Base-by-base conservation (phyloP, 1,140 invertebrate genomes). In the Atta texana region DNA sequence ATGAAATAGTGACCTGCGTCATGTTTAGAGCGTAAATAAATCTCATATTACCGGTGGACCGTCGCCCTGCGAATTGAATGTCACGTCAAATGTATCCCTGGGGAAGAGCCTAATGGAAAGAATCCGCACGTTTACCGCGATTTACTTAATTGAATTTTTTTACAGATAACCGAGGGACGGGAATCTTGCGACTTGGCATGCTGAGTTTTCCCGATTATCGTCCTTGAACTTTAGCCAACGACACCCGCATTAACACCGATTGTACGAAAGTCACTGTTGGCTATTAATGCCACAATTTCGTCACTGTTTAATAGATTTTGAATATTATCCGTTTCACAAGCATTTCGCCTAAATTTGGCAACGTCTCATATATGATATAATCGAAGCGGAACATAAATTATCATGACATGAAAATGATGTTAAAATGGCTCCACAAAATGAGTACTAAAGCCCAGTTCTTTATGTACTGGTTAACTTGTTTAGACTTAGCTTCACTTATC, bases 21-120 rank as follows among this genome's bases (percentile, higher is more conserved):
- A 18, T 74, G 63, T 53, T 69, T 51, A 39, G 61, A 88, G 82
- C 75, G 85, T 89, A 91, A 91, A 90, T 89, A 91, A 91, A 91
- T 75, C 63, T 91, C 53, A 51, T 66, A 53, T 80, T 44, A 68
- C 61, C 63, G 44, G 12, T 28, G 18, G 63, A 53, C 44, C 12
- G 24, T 85, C 31, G 61, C 77, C 81, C 77, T 49, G 71, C 76
- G 86, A 90, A 91, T 89, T 87, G 87, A 63, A 90, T 71, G 34
- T 39, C 77, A 68, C 61, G 61, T 88, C 76, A 24, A 75, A 66
- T 24, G 24, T 24, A 24, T 51, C 71, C 51, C 63, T 3, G 7
- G 81, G 63, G 57, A 53, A 55, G 74, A 76, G 61, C 57, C 49
- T 44, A 44, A 24, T 8, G 57, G 57, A 28, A 24, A 44, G 24